Conservation (phyloP, 2,113 vertebrate genomes). For the Stegastes partitus region DNA sequence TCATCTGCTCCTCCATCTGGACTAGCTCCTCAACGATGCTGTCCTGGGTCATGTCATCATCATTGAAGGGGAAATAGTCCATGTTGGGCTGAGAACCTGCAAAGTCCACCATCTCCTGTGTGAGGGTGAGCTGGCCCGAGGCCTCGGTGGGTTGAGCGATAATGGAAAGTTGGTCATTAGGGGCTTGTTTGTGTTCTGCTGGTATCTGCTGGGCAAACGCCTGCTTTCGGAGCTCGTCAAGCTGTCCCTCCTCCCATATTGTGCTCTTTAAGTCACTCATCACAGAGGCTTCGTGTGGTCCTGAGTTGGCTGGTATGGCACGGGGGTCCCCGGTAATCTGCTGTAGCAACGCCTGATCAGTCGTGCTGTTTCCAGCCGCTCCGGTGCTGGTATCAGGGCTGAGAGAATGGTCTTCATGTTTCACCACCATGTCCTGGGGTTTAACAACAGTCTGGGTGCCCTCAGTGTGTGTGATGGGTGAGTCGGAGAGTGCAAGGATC, state of each 20-base stretch:
- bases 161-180: constrained; percentile 83
- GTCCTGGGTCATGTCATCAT: constrained; percentile 98
- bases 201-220: constrained; percentile 87
- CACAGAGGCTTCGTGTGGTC: constrained; percentile 83
- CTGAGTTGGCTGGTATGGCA: constrained; percentile 87
- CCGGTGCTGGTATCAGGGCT: constrained; percentile 81
- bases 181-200: constrained; percentile 86
- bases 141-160: constrained; percentile 86
- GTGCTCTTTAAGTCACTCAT: constrained; percentile 89
- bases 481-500: constrained; percentile 85
- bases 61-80: constrained; percentile 96
- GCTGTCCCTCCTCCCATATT: constrained; percentile 89
- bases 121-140: constrained; percentile 89
- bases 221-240: constrained; percentile 84
- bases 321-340: constrained; percentile 89
- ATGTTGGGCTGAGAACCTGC: constrained; percentile 90
- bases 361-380: constrained; percentile 78
- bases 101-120: constrained; percentile 93
- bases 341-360: constrained; percentile 88
- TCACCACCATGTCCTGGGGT: constrained; percentile 85
- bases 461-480: constrained; percentile 81
- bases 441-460: constrained; percentile 85
- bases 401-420: constrained; percentile 86
- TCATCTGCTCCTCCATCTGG: constrained; percentile 99
- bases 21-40: constrained; percentile 99